Percentiles rank a stretch among this genome's conserved stretches.
Evolutionary conservation across 2,888 invertebrate species (phyloP).

Genomic region (Zeuzera pyrina): DNA sequence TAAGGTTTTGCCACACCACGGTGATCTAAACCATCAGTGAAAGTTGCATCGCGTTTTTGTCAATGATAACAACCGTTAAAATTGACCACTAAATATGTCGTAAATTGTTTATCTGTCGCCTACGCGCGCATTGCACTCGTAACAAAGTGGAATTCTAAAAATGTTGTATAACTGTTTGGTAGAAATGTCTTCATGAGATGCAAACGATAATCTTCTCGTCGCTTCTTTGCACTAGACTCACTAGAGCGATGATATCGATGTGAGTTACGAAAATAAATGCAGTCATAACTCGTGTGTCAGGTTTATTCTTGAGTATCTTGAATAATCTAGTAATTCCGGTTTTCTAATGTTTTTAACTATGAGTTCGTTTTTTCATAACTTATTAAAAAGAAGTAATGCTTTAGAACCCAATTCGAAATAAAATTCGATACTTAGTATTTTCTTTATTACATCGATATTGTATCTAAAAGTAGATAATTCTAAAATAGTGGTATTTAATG

Average conservation of each 20-base stretch:
- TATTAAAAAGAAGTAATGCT: no score
- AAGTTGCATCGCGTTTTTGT: no score
- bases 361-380: no score
- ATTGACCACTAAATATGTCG: no score
- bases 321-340: constrained; percentile 24
- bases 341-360: constrained; percentile 16
- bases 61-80: background rate
- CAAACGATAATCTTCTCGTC: constrained; percentile 24
- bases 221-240: constrained; percentile 20
- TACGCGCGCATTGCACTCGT: constrained; percentile 5
- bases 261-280: constrained; percentile 19
- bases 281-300: constrained; percentile 13
- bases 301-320: constrained; percentile 14
- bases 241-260: constrained; percentile 22
- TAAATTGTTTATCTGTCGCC: constrained; percentile 55
- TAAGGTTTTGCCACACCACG: constrained; percentile 32
- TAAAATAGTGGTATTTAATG: no score
- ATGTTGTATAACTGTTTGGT: no score
- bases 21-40: constrained; percentile 46
- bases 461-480: no score
- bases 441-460: no score
- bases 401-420: no score
- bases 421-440: no score
- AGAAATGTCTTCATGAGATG: no score
- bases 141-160: no score